phyloP scores from a whole-genome alignment of 2,888 invertebrate species.

The Campoplex capitator region DNA sequence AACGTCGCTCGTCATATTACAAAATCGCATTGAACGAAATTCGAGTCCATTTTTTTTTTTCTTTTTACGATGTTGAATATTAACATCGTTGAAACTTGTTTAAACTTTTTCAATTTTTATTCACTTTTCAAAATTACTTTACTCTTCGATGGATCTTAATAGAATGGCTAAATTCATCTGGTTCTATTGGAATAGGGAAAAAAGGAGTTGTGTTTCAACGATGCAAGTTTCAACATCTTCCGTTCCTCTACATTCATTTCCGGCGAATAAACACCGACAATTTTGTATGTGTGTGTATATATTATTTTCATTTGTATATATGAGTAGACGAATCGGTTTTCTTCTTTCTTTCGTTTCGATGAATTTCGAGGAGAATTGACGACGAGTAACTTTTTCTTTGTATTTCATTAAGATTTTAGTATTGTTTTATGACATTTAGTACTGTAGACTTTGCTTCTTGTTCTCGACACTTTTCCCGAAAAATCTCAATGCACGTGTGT shows the following conservation, averaged over 20 bases:
- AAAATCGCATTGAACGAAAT: conserved; percentile 66
- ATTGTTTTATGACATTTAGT: background rate
- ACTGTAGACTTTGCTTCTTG: conserved; percentile 47
- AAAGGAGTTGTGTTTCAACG: background rate
- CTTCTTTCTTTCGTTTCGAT: conserved; percentile 60
- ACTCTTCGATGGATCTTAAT: background rate
- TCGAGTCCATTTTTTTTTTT: conserved; percentile 69
- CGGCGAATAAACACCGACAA: conserved; percentile 70
- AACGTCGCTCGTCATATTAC: conserved; percentile 4
- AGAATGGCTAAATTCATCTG: background rate
- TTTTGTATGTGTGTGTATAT: conserved; percentile 10
- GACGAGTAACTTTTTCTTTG: conserved; percentile 73
- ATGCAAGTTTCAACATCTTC: background rate
- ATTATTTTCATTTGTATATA: conserved; percentile 45
- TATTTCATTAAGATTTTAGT: conserved; percentile 28
- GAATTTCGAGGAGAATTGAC: conserved; percentile 69
- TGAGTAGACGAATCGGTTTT: conserved; percentile 57
- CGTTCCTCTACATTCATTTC: conserved; percentile 70
- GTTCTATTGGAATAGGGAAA: background rate
- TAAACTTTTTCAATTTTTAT: background rate
- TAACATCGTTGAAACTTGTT: background rate
- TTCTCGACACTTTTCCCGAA: conserved; percentile 75
- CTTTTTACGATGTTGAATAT: conserved; percentile 39
- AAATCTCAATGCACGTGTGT: conserved; percentile 74
- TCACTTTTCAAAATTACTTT: background rate